These are phyloP conservation scores for Triplophysa tibetana DNA, from an alignment of 2,113 vertebrate species.

Conservation along the genomic window DNA sequence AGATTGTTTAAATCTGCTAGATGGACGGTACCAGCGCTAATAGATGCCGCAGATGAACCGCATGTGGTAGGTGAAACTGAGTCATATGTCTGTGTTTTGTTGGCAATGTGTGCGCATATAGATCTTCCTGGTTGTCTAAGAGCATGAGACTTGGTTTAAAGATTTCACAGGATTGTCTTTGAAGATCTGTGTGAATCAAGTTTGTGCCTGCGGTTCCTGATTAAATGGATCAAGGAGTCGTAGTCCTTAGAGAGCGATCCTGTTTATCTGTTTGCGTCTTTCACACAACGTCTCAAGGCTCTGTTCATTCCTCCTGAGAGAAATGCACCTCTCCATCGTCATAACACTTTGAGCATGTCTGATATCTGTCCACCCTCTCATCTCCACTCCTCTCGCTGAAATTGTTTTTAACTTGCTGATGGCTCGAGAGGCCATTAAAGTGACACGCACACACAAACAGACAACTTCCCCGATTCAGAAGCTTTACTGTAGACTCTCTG, in stretches of 20 bases:
- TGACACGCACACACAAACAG: slow-evolving; percentile 32
- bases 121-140: too few species aligned
- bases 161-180: not conserved
- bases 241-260: not conserved
- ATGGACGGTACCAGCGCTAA: too few species aligned
- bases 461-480: slow-evolving; percentile 17
- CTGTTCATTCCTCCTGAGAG: slow-evolving; percentile 7
- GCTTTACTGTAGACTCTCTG: slow-evolving; percentile 36
- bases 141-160: not conserved
- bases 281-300: not conserved
- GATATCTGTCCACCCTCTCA: slow-evolving; percentile 16
- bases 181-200: slow-evolving; percentile 11
- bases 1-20: too few species aligned
- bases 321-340: slow-evolving; percentile 19
- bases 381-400: not conserved
- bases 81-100: too few species aligned
- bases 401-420: slow-evolving; percentile 23
- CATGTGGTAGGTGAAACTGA: too few species aligned
- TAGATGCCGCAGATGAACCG: too few species aligned
- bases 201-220: slow-evolving; percentile 22
- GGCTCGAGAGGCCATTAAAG: slow-evolving; percentile 29
- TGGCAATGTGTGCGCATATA: too few species aligned
- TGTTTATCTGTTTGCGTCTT: slow-evolving; percentile 3
- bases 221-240: slow-evolving; percentile 16
- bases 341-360: not conserved